Base-by-base conservation (phyloP, 2,888 invertebrate species). In the Eupithecia insigniata region DNA sequence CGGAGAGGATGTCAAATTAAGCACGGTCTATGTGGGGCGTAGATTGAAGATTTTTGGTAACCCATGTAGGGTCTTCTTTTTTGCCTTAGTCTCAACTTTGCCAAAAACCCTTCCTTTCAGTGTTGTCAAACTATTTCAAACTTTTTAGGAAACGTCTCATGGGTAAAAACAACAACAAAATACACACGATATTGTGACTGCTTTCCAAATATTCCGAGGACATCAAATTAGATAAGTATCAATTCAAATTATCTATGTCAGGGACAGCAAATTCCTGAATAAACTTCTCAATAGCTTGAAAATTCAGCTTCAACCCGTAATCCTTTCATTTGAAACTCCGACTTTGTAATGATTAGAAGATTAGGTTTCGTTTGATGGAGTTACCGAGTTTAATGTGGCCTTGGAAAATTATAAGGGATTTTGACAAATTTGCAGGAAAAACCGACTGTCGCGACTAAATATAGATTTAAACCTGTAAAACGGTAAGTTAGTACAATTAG, bases 261-360 rank as follows among this genome's bases (percentile, higher is more conserved):
- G 22, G n/a, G n/a, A 22, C 34, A 22, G 18, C 12, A 34, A 34
- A 62, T 62, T 62, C 32, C 28, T 18, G 61, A 62, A 62, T 62
- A 62, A 62, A 32, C 34, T 62, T 34, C 18, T 62, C 10, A 8
- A 32, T 62, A 73, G 67, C 73, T 74, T 66, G 66, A 66, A 73
- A 71, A 71, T 74, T 71, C 36, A 71, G 55, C 64, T 70, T 69
- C 65, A 66, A 60, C 64, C 60, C 32, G 39, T 73, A 73, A 73
- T 43, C 73, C 70, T 70, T 70, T 69, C 73, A 68, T 70, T 73
- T 69, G 55, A 73, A 70, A 71, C 55, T 66, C 60, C 22, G 70
- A 70, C 39, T 70, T 70, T 55, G 36, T 67, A 62, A 46, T 73
- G 34, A 74, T 71, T 68, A 71, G 62, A 71, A 66, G 60, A 71